A percentile compares a stretch with the other conserved stretches of the same genome.
These are phyloP conservation scores for Paguma larvata DNA, from an alignment of 2,797 vertebrate genomes.

Conservation along the genomic window DNA sequence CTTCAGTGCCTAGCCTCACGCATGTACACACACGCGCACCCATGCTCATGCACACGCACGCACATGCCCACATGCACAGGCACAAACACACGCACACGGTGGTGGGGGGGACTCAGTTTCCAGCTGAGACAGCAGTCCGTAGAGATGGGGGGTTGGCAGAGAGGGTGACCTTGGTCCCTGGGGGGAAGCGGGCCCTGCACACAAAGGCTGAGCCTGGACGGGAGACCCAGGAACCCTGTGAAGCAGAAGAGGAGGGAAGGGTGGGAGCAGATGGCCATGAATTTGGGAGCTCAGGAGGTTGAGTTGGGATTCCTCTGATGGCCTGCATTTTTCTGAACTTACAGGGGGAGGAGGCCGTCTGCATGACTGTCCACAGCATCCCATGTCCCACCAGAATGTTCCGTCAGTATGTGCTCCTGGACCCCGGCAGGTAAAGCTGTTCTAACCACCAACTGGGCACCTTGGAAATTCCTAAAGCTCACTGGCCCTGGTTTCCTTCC, in stretches of 20 bases:
- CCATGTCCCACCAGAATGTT: neutral
- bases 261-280: neutral
- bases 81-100: too few relatives aligned
- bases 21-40: too few relatives aligned
- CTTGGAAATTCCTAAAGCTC: neutral
- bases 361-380: too few relatives aligned
- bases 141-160: neutral
- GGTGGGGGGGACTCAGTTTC: neutral
- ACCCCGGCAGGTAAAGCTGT: neutral
- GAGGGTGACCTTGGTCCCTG: neutral
- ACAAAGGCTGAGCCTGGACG: neutral
- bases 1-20: neutral
- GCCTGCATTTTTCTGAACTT: neutral
- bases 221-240: neutral
- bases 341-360: neutral
- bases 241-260: neutral
- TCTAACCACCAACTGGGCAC: fast-evolving
- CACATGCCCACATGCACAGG: too few relatives aligned
- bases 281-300: neutral
- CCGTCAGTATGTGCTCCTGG: neutral
- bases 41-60: too few relatives aligned
- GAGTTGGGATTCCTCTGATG: neutral
- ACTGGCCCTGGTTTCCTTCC: neutral
- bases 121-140: neutral
- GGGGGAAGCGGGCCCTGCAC: neutral